Evolutionary conservation across 92 coral and sea anemone species (phyloP).

Genomic region (Epizoanthus scotinus): DNA sequence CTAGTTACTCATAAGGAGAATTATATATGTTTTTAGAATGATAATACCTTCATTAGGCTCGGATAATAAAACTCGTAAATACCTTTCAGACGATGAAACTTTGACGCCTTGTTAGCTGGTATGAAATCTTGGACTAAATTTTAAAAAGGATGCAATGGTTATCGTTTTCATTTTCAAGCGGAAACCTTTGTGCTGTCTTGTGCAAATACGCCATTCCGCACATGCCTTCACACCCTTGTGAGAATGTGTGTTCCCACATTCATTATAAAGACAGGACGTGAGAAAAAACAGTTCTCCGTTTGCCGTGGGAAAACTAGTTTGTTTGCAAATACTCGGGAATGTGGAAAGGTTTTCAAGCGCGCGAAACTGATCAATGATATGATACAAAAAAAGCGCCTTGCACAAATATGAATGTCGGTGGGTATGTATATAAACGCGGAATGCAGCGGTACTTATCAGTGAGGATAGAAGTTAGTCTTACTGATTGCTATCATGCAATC

Average conservation of each 20-base stretch:
- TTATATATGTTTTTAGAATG: neutral
- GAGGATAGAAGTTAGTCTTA: constrained; percentile 21
- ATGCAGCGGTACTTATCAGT: constrained; percentile 10
- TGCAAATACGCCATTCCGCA: constrained; percentile 26
- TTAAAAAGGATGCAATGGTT: neutral
- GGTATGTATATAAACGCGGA: constrained; percentile 3
- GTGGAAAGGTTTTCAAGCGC: neutral
- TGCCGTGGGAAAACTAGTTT: constrained; percentile 35
- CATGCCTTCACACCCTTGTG: constrained; percentile 39
- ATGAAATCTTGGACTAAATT: neutral
- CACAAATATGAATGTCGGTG: constrained; percentile 12
- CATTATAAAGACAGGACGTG: constrained; percentile 25
- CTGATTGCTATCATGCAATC: constrained; percentile 25
- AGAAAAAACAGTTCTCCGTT: constrained; percentile 15
- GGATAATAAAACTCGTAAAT: neutral
- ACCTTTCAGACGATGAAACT: neutral
- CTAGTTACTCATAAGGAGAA: constrained; percentile 13
- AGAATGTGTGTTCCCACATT: constrained; percentile 26
- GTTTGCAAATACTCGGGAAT: constrained; percentile 29
- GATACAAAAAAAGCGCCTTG: neutral
- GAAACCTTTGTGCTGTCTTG: constrained; percentile 24
- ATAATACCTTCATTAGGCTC: too few species aligned
- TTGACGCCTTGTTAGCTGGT: neutral
- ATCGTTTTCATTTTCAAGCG: constrained; percentile 20
- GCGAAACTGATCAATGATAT: neutral